Evolutionary conservation across 2,797 vertebrate genomes (phyloP), one percentile per base, ranked within the genome.

Genomic region (Yasuhikotakia modesta): DNA sequence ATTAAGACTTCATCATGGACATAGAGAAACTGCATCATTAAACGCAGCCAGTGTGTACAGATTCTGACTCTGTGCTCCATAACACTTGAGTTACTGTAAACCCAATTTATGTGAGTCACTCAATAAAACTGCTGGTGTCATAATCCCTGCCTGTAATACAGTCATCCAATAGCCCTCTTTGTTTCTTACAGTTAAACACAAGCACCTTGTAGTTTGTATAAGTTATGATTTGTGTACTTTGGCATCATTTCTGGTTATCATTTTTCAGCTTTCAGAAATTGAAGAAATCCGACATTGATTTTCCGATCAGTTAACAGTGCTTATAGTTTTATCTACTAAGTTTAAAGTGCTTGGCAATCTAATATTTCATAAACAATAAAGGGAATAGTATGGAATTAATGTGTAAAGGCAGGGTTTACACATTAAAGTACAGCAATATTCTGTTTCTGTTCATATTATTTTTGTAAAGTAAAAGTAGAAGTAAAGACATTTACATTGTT

Each of bases 81-180:
- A 24, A 21, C 6, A 11, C 27, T 19, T 48, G 53, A 5, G 19
- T 69, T 68, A 76, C 39, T 67, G 52, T 76, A 76, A 76, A 76
- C 22, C 32, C 24, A 5, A 76, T 35, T 39, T 8, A 16, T 39
- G 58, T 76, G 53, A 76, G 35, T 67, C 52, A 12, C 73, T 53
- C 19, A 45, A 11, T 43, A 27, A 3, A 75, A 53, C 48, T 27
- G 61, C 5, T 32, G 27, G 72, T 55, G 52, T 64, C 32, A 64
- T 17, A 39, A 24, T 52, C 21, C 6, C 32, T n/a, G 5, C 61
- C 32, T 30, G 7, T 58, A 17, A 76, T 57, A 76, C 73, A 46
- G 53, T 57, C 12, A 48, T n/a, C 6, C 17, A 30, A 60, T 61
- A 61, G 60, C 60, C 60, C 5, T 2, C 17, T 45, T 58, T n/a